phyloP scores from a whole-genome alignment of 2,888 invertebrate species.

The Xanthia togata region DNA sequence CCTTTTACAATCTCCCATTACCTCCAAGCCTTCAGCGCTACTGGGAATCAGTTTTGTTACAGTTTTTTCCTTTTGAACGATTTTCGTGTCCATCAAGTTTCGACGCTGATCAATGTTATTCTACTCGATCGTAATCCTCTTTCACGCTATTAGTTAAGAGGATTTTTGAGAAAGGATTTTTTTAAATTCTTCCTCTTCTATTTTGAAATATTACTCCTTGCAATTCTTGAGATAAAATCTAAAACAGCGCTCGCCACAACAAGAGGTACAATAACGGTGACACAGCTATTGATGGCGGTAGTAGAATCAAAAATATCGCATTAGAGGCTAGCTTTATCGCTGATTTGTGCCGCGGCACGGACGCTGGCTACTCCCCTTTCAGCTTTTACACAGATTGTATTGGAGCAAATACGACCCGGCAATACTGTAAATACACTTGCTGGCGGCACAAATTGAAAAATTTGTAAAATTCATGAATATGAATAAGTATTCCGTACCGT shows the following conservation, averaged over 20 bases:
- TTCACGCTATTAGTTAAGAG: constrained; percentile 68
- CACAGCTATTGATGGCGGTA: constrained; percentile 72
- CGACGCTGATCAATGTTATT: constrained; percentile 76
- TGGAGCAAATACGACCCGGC: constrained; percentile 83
- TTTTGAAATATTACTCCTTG: constrained; percentile 51
- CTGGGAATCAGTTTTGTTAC: constrained; percentile 90
- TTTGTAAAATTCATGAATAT: constrained; percentile 89
- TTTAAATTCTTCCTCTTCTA: constrained; percentile 33
- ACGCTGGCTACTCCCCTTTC: constrained; percentile 72
- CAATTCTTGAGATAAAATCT: constrained; percentile 62
- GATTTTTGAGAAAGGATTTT: constrained; percentile 62
- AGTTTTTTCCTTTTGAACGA: constrained; percentile 84
- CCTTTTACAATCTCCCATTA: constrained; percentile 90
- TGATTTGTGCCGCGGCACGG: constrained; percentile 71
- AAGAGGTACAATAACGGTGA: constrained; percentile 67
- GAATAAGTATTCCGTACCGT: constrained; percentile 86
- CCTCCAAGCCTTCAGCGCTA: constrained; percentile 86
- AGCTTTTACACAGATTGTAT: constrained; percentile 87
- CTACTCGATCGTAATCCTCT: constrained; percentile 70
- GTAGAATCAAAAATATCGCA: constrained; percentile 82
- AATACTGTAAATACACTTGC: constrained; percentile 86
- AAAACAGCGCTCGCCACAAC: constrained; percentile 54
- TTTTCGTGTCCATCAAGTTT: constrained; percentile 83
- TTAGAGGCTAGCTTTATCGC: constrained; percentile 80
- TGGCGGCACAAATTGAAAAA: constrained; percentile 87